These are phyloP conservation scores for Leptinotarsa texana DNA, from an alignment of 1,140 invertebrate species.

Conservation along the genomic window DNA sequence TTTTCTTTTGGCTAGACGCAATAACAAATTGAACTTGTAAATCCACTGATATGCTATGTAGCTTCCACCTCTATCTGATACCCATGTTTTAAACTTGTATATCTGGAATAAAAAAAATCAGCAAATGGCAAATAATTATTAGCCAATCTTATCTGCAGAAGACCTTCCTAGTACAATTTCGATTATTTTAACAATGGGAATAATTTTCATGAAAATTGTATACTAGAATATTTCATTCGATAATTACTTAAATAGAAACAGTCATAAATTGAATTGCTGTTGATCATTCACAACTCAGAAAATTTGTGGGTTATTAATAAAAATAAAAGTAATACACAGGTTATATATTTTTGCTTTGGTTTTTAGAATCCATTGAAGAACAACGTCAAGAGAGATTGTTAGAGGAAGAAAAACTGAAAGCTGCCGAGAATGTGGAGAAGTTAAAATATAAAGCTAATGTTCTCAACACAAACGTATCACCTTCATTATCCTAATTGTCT, in stretches of 20 bases:
- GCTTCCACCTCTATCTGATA: too few relatives aligned
- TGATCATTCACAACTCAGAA: not conserved
- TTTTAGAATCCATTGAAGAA: conserved; percentile 65
- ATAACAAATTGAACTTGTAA: too few relatives aligned
- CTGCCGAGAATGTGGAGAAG: conserved; percentile 63
- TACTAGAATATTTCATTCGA: conserved; percentile 4
- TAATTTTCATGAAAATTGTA: conserved; percentile 22
- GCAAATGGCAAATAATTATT: too few relatives aligned
- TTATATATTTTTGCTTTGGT: not conserved
- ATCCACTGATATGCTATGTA: too few relatives aligned
- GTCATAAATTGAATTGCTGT: too few relatives aligned
- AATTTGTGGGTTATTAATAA: not conserved
- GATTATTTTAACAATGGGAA: too few relatives aligned
- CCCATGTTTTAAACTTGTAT: too few relatives aligned
- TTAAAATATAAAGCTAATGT: conserved; percentile 63
- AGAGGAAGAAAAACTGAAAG: conserved; percentile 58
- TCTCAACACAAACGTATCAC: conserved; percentile 64
- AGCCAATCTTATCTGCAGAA: too few relatives aligned
- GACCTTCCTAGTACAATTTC: too few relatives aligned
- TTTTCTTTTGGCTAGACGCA: too few relatives aligned
- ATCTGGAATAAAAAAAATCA: too few relatives aligned
- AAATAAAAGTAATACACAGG: too few relatives aligned
- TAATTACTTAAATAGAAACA: not conserved
- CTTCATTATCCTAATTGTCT: conserved; percentile 55
- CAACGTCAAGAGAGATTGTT: conserved; percentile 61